phyloP scores from a whole-genome alignment of 2,797 vertebrate genomes.

The Anabacerthia variegaticeps region DNA sequence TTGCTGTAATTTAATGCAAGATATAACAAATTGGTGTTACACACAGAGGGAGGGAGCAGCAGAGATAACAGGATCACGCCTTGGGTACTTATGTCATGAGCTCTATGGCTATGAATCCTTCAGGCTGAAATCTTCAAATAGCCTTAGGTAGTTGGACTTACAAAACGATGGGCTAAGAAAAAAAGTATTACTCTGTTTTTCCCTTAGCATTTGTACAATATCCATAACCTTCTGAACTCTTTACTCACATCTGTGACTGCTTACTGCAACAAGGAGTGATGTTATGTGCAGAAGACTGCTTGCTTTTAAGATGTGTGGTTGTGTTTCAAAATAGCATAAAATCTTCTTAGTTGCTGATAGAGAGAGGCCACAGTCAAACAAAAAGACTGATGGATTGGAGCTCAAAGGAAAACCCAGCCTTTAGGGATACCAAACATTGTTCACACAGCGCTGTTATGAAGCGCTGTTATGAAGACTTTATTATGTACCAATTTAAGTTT shows the following conservation, averaged over 20 bases:
- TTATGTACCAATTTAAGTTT: conserved; percentile 28
- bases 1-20: background rate
- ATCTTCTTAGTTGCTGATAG: background rate
- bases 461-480: conserved; percentile 15
- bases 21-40: background rate
- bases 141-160: background rate
- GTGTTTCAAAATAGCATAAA: conserved; percentile 2
- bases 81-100: background rate
- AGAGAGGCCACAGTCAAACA: background rate
- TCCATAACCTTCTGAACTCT: background rate
- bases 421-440: background rate
- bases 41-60: background rate
- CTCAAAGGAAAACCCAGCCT: background rate
- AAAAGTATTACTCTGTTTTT: background rate
- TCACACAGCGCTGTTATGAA: conserved; percentile 6
- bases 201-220: background rate
- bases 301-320: background rate
- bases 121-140: background rate
- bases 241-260: background rate
- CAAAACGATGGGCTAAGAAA: background rate
- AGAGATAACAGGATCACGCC: background rate
- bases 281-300: background rate
- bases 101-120: background rate
- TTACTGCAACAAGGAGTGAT: background rate
- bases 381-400: background rate